Base-by-base conservation (phyloP, 2,113 vertebrate genomes). In the Arvicanthis niloticus region DNA sequence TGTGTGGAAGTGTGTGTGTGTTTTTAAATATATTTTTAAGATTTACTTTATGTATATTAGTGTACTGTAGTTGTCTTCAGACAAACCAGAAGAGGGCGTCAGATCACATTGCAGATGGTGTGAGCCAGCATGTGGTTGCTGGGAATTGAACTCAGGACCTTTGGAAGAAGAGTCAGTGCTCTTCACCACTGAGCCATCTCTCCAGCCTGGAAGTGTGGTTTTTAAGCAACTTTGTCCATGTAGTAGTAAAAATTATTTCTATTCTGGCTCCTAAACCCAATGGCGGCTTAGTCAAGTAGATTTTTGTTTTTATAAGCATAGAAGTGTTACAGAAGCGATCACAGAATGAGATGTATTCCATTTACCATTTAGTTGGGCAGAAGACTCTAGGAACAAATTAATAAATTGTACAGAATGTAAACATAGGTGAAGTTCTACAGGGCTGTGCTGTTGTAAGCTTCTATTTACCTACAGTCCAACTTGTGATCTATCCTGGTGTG, bases 181-280 rank as follows among this genome's bases (percentile, higher is more conserved):
- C 45, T 45, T 45, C 45, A 45, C 45, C 45, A 45, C 3, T 45
- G 45, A 45, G 45, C 45, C 45, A 45, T 45, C 45, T 45, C 45
- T 45, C 45, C 45, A 45, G 45, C 45, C 45, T 75, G 34, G 45
- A 58, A 42, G n/a, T 94, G 24, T 76, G 22, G 34, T 72, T 37
- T 31, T 92, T 81, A 58, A 89, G 51, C 68, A 96, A 65, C 24
- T 70, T 95, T 95, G 84, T 91, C 34, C n/a, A 51, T 87, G 53
- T 29, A 65, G 31, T 77, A 81, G 31, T 37, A 76, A 90, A 80
- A 96, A 70, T 68, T 42, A 70, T 51, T 95, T 92, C 26, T 65
- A 86, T 48, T 48, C 12, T 86, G 65, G 84, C 31, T 60, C 31
- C 51, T 19, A 89, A 73, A 75, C 53, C 56, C 51, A 78, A 42